phyloP scores from a whole-genome alignment of 2,797 vertebrate genomes.

The Esox lucius region DNA sequence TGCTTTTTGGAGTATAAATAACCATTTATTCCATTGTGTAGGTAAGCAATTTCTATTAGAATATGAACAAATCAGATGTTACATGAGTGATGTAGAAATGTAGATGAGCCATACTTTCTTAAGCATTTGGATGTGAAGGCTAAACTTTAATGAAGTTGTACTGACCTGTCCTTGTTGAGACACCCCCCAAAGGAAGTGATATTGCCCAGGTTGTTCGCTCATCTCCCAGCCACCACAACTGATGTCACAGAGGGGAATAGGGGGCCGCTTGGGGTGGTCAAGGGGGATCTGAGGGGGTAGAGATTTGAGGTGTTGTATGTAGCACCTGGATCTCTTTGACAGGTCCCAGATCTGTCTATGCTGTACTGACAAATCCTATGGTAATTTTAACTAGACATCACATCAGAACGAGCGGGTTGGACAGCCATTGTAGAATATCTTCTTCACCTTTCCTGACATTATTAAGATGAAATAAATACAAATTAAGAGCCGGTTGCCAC shows the following conservation, averaged over 20 bases:
- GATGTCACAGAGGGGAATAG: constrained; percentile 91
- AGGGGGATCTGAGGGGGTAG: constrained; percentile 76
- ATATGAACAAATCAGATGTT: background rate
- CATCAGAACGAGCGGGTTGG: background rate
- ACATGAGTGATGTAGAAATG: background rate
- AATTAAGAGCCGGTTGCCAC: no score
- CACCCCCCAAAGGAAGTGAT: constrained; percentile 90
- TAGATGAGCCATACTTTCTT: no score
- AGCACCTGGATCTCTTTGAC: background rate
- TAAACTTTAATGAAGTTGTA: background rate
- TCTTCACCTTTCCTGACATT: no score
- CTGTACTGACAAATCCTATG: background rate
- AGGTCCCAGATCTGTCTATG: background rate
- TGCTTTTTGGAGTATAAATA: no score
- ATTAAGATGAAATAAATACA: no score
- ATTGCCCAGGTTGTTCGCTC: constrained; percentile 85
- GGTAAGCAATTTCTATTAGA: no score
- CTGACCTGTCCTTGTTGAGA: constrained; percentile 93
- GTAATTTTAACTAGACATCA: background rate
- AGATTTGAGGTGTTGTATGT: background rate
- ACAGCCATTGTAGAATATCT: background rate
- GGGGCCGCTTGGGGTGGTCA: constrained; percentile 74
- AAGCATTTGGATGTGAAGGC: no score
- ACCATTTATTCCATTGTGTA: no score
- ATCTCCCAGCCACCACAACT: constrained; percentile 93